Percentiles rank a stretch among this genome's conserved stretches.
These are phyloP conservation scores for Pteria penguin DNA, from an alignment of 2,888 invertebrate genomes.

Conservation along the genomic window DNA sequence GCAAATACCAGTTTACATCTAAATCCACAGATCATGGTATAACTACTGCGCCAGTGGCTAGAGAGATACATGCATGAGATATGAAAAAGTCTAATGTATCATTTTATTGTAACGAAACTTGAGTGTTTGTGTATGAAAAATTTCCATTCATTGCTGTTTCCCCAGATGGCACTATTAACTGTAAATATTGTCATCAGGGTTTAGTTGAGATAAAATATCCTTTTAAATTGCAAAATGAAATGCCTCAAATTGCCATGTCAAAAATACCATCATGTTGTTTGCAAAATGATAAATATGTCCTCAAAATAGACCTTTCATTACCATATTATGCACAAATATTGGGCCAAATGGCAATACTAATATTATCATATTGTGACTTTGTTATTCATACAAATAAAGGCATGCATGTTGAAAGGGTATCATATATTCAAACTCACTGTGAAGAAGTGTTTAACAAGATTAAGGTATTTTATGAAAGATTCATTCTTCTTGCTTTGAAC, in stretches of 20 bases:
- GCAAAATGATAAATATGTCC: constrained; percentile 8
- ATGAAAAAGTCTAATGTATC: neutral
- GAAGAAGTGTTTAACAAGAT: neutral
- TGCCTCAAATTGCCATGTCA: constrained; percentile 11
- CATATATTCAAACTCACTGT: neutral
- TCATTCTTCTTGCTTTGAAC: neutral
- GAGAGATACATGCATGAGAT: neutral
- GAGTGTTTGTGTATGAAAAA: constrained; percentile 5
- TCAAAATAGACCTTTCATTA: constrained; percentile 4
- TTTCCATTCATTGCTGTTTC: constrained; percentile 5
- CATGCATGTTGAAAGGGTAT: constrained; percentile 12
- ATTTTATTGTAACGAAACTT: neutral
- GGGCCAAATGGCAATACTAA: constrained; percentile 14
- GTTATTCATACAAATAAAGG: constrained; percentile 4
- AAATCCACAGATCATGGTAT: constrained; percentile 9
- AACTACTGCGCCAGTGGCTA: constrained; percentile 2
- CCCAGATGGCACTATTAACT: constrained; percentile 6
- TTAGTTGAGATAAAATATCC: constrained; percentile 15
- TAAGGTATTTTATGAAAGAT: neutral
- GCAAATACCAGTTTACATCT: constrained; percentile 15
- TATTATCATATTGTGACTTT: constrained; percentile 4
- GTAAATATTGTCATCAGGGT: constrained; percentile 7
- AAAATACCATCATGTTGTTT: constrained; percentile 7
- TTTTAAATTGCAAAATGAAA: neutral
- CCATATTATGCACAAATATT: constrained; percentile 22